Base-by-base conservation (phyloP, 2,888 invertebrate genomes). In the Theodoxus fluviatilis region DNA sequence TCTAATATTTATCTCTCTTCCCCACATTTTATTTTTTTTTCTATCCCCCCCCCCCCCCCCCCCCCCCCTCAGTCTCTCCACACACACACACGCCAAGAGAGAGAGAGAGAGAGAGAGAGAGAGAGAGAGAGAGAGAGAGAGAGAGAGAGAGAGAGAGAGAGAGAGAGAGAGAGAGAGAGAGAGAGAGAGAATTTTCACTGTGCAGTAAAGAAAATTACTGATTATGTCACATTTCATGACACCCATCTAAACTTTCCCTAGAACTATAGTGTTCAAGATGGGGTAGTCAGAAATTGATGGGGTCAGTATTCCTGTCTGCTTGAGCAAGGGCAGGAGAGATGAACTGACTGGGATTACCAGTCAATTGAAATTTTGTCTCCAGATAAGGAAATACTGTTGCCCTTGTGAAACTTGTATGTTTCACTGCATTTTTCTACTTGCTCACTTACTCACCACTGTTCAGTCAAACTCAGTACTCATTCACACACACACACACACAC, bases 61-160 rank as follows among this genome's bases (percentile, higher is more conserved):
- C n/a, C n/a, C n/a, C n/a, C n/a, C n/a, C n/a, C n/a, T n/a, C n/a
- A n/a, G n/a, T n/a, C n/a, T n/a, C n/a, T n/a, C n/a, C n/a, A 57
- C 28, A 57, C 31, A 57, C 28, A 57, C 31, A 57, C 28, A 57
- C 31, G 31, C 28, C 25, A 28, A 57, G 57, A 57, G 25, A 57
- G 57, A 57, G 55, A 68, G 68, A 68, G 12, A 64, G 61, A 69
- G 7, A 69, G 69, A 64, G 37, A 69, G 69, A 69, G 37, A 64
- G 69, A 63, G 61, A 59, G 61, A 35, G 69, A 47, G 65, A 69
- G 64, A 43, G 57, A 64, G 64, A 69, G 43, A 40, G 61, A 38
- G 61, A 61, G 43, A 52, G 43, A 64, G 12, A 47, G 63, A 38
- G 22, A 33, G 35, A 37, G 22, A 38, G 18, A 69, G 47, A 40